phyloP scores from a whole-genome alignment of 2,888 invertebrate species.

The Empis livida region DNA sequence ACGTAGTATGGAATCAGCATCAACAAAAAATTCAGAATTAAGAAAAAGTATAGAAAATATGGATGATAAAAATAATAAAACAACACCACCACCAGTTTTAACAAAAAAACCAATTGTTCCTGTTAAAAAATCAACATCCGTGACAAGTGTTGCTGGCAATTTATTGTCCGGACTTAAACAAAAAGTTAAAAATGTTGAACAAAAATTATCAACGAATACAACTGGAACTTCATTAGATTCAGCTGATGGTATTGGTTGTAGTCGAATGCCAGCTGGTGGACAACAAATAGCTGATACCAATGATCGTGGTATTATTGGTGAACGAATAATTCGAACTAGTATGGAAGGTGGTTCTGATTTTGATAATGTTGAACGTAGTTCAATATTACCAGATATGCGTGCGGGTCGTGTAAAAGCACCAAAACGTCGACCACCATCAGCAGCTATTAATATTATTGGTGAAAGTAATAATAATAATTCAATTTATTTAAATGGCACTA shows the following conservation, averaged over 20 bases:
- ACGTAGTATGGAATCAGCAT: neutral
- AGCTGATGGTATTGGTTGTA: slow-evolving; percentile 39
- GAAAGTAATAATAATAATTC: slow-evolving; percentile 27
- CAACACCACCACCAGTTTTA: slow-evolving; percentile 39
- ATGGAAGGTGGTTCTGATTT: slow-evolving; percentile 35
- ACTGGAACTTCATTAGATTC: slow-evolving; percentile 20
- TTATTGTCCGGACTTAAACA: slow-evolving; percentile 48
- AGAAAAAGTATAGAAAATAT: slow-evolving; percentile 32
- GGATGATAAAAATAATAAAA: slow-evolving; percentile 33
- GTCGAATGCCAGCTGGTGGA: slow-evolving; percentile 25
- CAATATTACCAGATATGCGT: slow-evolving; percentile 51
- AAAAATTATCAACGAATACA: slow-evolving; percentile 34
- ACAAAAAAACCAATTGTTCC: slow-evolving; percentile 52
- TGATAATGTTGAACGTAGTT: slow-evolving; percentile 50
- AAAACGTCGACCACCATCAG: slow-evolving; percentile 46
- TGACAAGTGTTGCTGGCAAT: slow-evolving; percentile 41
- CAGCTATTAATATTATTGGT: slow-evolving; percentile 31
- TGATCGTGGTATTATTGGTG: slow-evolving; percentile 19
- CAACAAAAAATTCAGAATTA: slow-evolving; percentile 16
- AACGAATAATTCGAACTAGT: slow-evolving; percentile 24
- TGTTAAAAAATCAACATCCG: slow-evolving; percentile 54
- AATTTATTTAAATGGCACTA: slow-evolving; percentile 28
- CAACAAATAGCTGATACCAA: slow-evolving; percentile 18
- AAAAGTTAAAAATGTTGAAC: slow-evolving; percentile 42
- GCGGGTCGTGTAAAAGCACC: slow-evolving; percentile 46